Base-by-base conservation (phyloP, 1,140 invertebrate genomes). In the Conus ventricosus region DNA sequence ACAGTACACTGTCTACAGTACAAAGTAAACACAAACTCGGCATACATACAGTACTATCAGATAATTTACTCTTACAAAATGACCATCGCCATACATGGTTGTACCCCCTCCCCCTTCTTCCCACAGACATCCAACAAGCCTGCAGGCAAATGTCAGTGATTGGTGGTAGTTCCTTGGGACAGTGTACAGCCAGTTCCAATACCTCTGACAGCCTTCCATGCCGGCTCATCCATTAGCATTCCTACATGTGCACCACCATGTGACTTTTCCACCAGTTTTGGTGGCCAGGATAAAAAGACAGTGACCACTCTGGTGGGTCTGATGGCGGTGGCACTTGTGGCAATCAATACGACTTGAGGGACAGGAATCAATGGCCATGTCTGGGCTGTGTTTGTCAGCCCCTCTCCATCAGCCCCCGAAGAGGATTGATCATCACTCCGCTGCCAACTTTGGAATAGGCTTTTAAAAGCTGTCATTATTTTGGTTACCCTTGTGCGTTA, bases 341-440 rank as follows among this genome's bases (percentile, higher is more conserved):
- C 23, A 78, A 78, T 78, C 76, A 78, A 78, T 78, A 78, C 2
- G 11, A 25, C 76, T 78, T 39, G 76, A 78, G 76, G 51, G 76
- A 78, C 39, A 78, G 80, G 39, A 54, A 81, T 81, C 80, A 81
- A 81, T 81, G 80, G 51, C 10, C 13, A 81, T 81, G 80, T 81
- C 80, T 81, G 80, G 80, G 80, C 27, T 53, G 27, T 81, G 80
- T 81, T 81, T 81, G 80, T 51, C 80, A 54, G 80, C 23, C 80
- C 20, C 51, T 51, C 76, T 78, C 76, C 39, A 51, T 10, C 76
- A 78, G 76, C 17, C 76, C 39, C 25, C 51, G 4, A 13, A 54
- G 80, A 81, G 6, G 53, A 55, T 53, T 81, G 80, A 54, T 81
- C 80, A 81, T 8, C 51, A 51, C 51, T 10, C 17, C 51, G 20